phyloP scores from a whole-genome alignment of 2,113 vertebrate species.

The Polypterus bichir region DNA sequence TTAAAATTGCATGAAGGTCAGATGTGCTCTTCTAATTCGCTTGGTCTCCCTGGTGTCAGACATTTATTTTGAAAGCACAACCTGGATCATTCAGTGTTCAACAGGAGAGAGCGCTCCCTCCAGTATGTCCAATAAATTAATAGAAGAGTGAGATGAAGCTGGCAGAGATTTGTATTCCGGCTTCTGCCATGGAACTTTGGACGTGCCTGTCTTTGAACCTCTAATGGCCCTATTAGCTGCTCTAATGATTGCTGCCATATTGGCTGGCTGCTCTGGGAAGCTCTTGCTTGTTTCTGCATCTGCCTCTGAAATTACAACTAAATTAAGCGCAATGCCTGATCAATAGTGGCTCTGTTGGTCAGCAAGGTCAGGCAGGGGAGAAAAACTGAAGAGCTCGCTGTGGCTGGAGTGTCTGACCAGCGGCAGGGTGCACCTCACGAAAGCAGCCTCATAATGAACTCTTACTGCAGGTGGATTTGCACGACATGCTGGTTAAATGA shows the following conservation, averaged over 20 bases:
- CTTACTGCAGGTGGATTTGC: no score
- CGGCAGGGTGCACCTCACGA: no score
- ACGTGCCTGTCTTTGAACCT: conserved; percentile 31
- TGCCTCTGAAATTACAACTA: conserved; percentile 8
- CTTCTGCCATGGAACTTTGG: conserved; percentile 11
- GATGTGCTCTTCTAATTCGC: conserved; percentile 26
- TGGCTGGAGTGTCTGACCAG: no score
- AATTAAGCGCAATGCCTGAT: conserved; percentile 1
- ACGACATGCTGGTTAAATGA: no score
- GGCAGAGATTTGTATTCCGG: conserved; percentile 21
- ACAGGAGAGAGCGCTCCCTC: conserved; percentile 25
- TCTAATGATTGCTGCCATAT: conserved; percentile 45
- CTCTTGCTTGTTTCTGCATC: neutral
- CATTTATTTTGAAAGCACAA: conserved; percentile 29
- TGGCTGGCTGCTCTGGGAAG: neutral
- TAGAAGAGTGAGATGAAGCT: conserved; percentile 43
- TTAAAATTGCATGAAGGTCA: conserved; percentile 12
- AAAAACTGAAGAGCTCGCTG: neutral
- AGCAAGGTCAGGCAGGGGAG: neutral
- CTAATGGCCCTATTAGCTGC: conserved; percentile 45
- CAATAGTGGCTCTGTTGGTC: neutral
- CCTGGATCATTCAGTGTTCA: conserved; percentile 20
- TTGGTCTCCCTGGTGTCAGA: conserved; percentile 18
- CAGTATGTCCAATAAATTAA: conserved; percentile 29
- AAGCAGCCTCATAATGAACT: no score